Percentiles rank a stretch among this genome's conserved stretches.
phyloP scores from a whole-genome alignment of 2,113 vertebrate genomes.

The Parus major region DNA sequence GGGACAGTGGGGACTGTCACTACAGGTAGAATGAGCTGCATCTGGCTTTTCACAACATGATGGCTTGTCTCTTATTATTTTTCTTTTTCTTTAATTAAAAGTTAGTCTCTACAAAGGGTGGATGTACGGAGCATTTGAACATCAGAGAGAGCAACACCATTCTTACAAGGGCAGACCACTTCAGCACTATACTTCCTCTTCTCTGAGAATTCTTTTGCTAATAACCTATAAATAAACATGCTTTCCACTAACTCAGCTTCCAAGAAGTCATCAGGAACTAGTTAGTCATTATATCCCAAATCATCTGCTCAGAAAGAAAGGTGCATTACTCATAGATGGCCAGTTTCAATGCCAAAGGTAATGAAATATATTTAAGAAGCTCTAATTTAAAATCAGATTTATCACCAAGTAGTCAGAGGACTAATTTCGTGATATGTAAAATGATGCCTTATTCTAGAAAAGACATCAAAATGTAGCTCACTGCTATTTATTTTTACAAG shows the following conservation, averaged over 20 bases:
- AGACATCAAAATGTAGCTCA: background rate
- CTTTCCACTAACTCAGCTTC: background rate
- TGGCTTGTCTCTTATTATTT: background rate
- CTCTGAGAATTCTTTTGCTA: background rate
- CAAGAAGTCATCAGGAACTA: background rate
- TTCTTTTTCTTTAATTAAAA: background rate
- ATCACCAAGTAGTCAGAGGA: background rate
- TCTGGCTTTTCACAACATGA: rapidly evolving
- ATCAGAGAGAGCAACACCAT: background rate
- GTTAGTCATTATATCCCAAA: background rate
- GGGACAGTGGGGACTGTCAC: background rate
- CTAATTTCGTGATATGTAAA: background rate
- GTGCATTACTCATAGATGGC: background rate
- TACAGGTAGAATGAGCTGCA: background rate
- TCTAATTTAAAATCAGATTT: background rate
- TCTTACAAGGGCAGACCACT: background rate
- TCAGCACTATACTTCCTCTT: background rate
- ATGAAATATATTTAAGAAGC: background rate
- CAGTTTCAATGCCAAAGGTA: background rate
- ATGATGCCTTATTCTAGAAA: background rate
- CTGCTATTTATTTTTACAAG: background rate
- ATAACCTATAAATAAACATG: background rate
- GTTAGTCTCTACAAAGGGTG: background rate
- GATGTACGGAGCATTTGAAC: background rate
- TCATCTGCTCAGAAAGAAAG: background rate